These are phyloP conservation scores for Clistopyga incitator DNA, from an alignment of 2,888 invertebrate species.

Conservation along the genomic window DNA sequence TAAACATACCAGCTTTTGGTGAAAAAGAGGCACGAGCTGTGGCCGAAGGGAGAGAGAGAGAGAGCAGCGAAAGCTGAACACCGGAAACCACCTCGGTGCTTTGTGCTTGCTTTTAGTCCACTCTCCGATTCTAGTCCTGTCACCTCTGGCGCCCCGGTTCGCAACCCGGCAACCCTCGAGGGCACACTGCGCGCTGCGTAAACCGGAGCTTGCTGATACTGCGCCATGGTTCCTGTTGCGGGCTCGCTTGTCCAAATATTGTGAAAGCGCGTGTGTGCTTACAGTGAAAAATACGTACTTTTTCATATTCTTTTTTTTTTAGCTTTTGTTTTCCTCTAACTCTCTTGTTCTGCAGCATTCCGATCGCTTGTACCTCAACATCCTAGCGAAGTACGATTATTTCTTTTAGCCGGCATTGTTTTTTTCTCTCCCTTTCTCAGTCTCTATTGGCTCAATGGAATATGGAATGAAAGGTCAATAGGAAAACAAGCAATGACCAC, in stretches of 20 bases:
- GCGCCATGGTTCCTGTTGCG: neutral
- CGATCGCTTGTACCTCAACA: neutral
- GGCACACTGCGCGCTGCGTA: neutral
- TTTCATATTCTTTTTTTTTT: neutral
- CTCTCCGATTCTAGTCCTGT: conserved; percentile 19
- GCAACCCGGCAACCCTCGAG: neutral
- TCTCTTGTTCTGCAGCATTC: neutral
- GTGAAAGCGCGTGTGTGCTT: conserved; percentile 28
- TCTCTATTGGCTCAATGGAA: neutral
- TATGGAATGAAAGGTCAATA: neutral
- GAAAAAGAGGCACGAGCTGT: neutral
- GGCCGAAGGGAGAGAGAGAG: neutral
- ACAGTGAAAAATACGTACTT: conserved; percentile 11
- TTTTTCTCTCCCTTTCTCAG: neutral
- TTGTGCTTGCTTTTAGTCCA: conserved; percentile 12
- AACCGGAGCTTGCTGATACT: conserved; percentile 28
- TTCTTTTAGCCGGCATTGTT: neutral
- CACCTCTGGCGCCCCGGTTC: conserved; percentile 16
- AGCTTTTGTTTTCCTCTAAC: neutral
- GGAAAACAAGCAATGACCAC: neutral
- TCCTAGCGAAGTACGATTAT: neutral
- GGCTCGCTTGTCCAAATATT: conserved; percentile 37
- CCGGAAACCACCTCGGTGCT: conserved; percentile 29
- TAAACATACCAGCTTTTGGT: conserved; percentile 30
- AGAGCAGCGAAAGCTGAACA: too few species aligned